Base-by-base conservation (phyloP, 2,113 vertebrate genomes). In the Eudorcas thomsonii region DNA sequence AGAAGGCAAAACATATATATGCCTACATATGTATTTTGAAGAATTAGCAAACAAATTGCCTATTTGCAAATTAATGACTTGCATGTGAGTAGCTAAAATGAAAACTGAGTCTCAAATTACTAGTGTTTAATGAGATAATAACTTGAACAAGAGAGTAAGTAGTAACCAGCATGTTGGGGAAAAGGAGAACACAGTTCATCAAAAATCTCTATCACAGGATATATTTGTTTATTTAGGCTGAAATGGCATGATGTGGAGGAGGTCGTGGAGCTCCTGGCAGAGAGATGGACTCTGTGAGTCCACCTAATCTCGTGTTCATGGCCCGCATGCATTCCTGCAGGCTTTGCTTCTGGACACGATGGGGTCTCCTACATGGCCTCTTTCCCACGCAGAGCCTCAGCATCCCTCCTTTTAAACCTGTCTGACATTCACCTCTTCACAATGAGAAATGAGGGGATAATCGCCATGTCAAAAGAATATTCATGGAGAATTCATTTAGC, bases 41-140 rank as follows among this genome's bases (percentile, higher is more conserved):
- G 36, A 96, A 93, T 52, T 96, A 83, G 21, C 7, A 81, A 96
- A 77, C 7, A 89, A 91, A 96, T 64, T 64, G n/a, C 6, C 36
- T 93, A 25, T 87, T 91, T 92, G 28, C 2, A 97, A 96, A 96
- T 94, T 60, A 97, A 21, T 67, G 43, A 74, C 21, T 91, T 16
- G 3, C 67, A 93, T 50, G 23, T 96, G 77, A 95, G 77, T 90
- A 62, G 81, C 28, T 91, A 86, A 96, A 96, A 94, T 94, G 71
- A 95, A 88, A 96, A 94, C n/a, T 80, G 28, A 7, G 43, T 94
- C 45, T 74, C 82, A 89, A 85, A 86, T 96, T 92, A 81, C 48
- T 81, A 52, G 26, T 84, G 59, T 97, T 78, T 93, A 96, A 80
- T 94, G 78, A 91, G 6, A 62, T 89, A 97, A 92, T 8, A 95